Evolutionary conservation across 2,888 invertebrate species (phyloP), one percentile per base, ranked within the genome.

Genomic region (Nycteola revayana): DNA sequence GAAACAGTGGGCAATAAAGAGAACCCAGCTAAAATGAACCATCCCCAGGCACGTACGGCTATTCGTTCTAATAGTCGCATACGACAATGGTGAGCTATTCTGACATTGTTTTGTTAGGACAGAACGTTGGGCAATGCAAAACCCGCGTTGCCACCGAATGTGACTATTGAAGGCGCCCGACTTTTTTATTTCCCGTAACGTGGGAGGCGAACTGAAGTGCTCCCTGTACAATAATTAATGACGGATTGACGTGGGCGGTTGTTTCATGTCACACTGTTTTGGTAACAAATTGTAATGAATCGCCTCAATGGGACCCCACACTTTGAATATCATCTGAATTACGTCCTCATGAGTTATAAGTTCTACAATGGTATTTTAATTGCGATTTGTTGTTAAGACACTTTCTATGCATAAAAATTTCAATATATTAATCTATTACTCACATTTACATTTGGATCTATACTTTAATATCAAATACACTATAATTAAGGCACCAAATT

Each of bases 241-340:
- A 72, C 65, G 58, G 66, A 76, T 78, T 75, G 74, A 72, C 72
- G 74, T 68, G 65, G 75, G 68, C 68, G 76, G 69, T 74, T 76
- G 78, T 77, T 79, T 65, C 48, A 70, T 69, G 80, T 82, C 79
- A 72, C 75, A 76, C 68, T 83, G 80, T 85, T 87, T 82, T 77
- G 82, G 80, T 78, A 75, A 82, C 82, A 84, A 76, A 78, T 79
- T 77, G 72, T 82, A 77, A 82, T 76, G 71, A 77, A 80, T 77
- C 64, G 71, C 76, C n/a, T 62, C 74, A 53, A 54, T 55, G 61
- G 75, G 86, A 84, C 82, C 80, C 71, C 84, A 83, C 86, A 85
- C 78, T 75, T 75, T 44, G 75, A 75, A 78, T 69, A 66, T 68
- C 72, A 70, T 67, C 57, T 64, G 51, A 61, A 73, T 80, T 70